Percentiles rank a stretch among this genome's conserved stretches.
phyloP scores from a whole-genome alignment of 2,113 vertebrate genomes.

The Xenus cinereus region DNA sequence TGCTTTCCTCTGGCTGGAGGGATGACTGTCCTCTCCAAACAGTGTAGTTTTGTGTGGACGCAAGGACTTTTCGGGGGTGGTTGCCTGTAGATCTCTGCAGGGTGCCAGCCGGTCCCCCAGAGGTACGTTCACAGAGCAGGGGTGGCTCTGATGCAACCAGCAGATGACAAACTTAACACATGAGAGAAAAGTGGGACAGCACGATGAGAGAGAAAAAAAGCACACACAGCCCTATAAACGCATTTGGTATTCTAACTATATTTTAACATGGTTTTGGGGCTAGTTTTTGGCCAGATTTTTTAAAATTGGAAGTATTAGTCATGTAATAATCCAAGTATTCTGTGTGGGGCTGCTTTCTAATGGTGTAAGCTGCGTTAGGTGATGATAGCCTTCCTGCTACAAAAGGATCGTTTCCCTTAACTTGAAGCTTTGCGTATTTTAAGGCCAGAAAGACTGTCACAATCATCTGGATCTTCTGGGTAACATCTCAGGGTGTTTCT shows the following conservation, averaged over 20 bases:
- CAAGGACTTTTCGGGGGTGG: background rate
- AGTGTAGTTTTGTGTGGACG: background rate
- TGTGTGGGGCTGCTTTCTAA: background rate
- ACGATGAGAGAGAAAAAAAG: background rate
- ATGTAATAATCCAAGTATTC: background rate
- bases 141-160: background rate
- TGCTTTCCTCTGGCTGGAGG: background rate
- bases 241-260: background rate
- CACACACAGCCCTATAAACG: background rate
- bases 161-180: background rate
- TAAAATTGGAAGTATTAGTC: background rate
- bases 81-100: background rate
- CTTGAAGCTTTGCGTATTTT: background rate
- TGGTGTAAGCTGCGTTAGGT: background rate
- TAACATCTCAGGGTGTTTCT: background rate
- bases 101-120: background rate
- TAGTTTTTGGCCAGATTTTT: background rate
- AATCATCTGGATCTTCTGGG: background rate
- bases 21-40: background rate
- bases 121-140: rapidly evolving
- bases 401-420: background rate
- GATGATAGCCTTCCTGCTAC: background rate
- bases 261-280: background rate
- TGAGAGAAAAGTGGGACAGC: background rate
- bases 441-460: background rate